Evolutionary conservation across 2,113 vertebrate species (phyloP), one percentile per base, ranked within the genome.

Genomic region (Podarcis cretensis): DNA sequence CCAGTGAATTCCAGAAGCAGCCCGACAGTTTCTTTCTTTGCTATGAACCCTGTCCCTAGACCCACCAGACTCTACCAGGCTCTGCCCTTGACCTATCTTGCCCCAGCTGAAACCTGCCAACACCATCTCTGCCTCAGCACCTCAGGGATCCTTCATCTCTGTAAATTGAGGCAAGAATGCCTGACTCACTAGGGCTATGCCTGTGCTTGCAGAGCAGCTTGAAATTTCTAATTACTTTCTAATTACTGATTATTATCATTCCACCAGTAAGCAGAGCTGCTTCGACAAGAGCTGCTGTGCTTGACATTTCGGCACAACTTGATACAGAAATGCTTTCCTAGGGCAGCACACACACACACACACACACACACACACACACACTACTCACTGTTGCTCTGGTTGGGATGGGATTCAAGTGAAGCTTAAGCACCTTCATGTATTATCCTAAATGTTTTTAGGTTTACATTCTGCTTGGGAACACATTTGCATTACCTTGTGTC

Each of bases 391-490:
- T 10, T 71, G 43, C n/a, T 5, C 57, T 27, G 89, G 32, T 66
- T 23, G 16, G 74, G 82, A 40, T 18, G 25, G 81, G 10, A 35
- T 63, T 83, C 30, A 84, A 35, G 43, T 32, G 66, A 71, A 35
- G 35, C 35, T 32, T 74, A 32, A 76, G 0, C 76, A 21, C 2
- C 13, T 0, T 81, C 37, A 87, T 83, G 37, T 48, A 59, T 13
- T 40, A 59, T 40, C 1, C 66, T 54, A 20, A 63, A 2, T 0
- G 14, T 30, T 68, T 90, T 63, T 77, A 25, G 16, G 83, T 89
- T 92, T 88, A 63, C 75, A 71, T 81, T 92, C 81, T 89, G 37
- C 68, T 89, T 30, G 43, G 87, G 73, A 32, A 77, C 9, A 85
- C n/a, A 81, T 80, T 68, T 93, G 30, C 81, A 83, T 78, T 20